Evolutionary conservation across 2,888 invertebrate species (phyloP), one percentile per base, ranked within the genome.

Genomic region (Nomada ferruginata): DNA sequence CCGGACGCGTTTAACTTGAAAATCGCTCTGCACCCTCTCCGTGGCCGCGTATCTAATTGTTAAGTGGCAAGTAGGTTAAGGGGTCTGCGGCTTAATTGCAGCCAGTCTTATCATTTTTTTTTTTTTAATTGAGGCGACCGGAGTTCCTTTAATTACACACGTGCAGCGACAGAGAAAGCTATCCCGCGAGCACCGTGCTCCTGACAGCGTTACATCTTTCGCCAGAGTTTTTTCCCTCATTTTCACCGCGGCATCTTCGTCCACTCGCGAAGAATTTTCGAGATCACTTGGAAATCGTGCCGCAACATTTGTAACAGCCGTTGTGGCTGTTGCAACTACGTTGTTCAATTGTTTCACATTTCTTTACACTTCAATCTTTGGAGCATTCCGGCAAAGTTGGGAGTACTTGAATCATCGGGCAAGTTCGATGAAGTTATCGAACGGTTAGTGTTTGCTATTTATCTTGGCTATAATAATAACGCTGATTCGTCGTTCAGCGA

Each of bases 121-220:
- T 87, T 86, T 79, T 87, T 87, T 81, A 87, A 87, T 87, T 85
- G 83, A 77, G 87, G 44, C 74, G 77, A 65, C 78, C 73, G 57
- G 59, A 65, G 82, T 61, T 87, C 76, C 86, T 87, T 86, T 87
- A 87, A 87, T 87, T 87, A 81, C 87, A 78, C 80, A 84, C 75
- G 75, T 71, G 82, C 76, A 65, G 71, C 75, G 87, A 83, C 87
- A 85, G 87, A 87, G 86, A 87, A 83, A 87, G 83, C 85, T 65
- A 63, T 74, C 57, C 66, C 29, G 15, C 23, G 20, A 5, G 26
- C 44, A 23, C 15, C 50, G 47, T 26, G 55, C 36, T 23, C 26
- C 42, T 23, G 61, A 59, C 47, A 42, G 53, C 53, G 59, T 65
- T 20, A 23, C 60, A 57, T 68, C 76, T 52, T 69, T 70, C 36